Percentiles rank a stretch among this genome's conserved stretches.
phyloP scores from a whole-genome alignment of 2,888 invertebrate species.

The Empis livida region DNA sequence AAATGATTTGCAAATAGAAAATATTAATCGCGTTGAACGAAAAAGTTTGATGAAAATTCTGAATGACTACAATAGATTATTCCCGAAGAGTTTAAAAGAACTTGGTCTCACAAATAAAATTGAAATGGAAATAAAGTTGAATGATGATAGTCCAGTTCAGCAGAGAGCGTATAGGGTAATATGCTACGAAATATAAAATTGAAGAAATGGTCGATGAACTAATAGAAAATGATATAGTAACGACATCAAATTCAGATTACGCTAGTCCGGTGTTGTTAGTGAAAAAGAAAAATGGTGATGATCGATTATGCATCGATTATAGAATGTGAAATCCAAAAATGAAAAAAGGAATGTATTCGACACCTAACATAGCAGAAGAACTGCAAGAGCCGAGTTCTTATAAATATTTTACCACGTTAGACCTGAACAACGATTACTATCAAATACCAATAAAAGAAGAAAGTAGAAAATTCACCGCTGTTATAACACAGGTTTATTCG shows the following conservation, averaged over 20 bases:
- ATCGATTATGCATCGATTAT: background rate
- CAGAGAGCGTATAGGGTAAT: background rate
- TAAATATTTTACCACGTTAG: background rate
- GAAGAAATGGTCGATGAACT: background rate
- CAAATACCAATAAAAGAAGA: background rate
- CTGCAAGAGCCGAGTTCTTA: background rate
- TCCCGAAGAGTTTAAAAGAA: background rate
- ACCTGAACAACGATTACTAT: background rate
- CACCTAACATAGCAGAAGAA: background rate
- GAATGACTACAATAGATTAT: background rate
- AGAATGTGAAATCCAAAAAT: background rate
- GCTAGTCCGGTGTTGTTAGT: background rate
- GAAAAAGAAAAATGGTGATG: background rate
- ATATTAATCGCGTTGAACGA: too few species aligned
- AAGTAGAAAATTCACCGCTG: background rate
- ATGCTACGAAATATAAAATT: background rate
- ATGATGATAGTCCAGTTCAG: background rate
- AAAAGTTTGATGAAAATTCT: background rate
- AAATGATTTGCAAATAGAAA: background rate
- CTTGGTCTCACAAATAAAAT: background rate
- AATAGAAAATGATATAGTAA: background rate
- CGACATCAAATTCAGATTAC: background rate
- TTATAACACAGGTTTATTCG: background rate
- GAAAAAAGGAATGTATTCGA: background rate
- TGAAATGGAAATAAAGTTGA: too few species aligned